Evolutionary conservation across 2,797 vertebrate species (phyloP).

Genomic region (Rhinatrema bivittatum): DNA sequence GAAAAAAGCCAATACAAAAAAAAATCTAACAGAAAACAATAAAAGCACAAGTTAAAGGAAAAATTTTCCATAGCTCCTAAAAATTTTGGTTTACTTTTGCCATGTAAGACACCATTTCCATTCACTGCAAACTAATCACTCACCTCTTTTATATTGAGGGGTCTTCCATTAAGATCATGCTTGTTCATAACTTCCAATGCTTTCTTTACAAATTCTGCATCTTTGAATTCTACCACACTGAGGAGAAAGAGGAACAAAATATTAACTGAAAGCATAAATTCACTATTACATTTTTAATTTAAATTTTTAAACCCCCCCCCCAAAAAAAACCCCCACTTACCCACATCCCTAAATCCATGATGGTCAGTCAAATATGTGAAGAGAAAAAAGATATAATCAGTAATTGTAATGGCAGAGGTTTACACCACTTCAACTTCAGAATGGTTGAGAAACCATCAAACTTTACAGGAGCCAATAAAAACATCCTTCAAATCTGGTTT

Average conservation of each 20-base stretch:
- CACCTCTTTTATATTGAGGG: conserved; percentile 96
- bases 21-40: no score
- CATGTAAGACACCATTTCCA: no score
- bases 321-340: conserved; percentile 53
- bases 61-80: no score
- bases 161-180: conserved; percentile 88
- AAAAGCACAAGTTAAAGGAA: no score
- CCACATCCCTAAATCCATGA: conserved; percentile 63
- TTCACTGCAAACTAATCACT: no score
- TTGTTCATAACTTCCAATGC: conserved; percentile 94
- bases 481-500: no score
- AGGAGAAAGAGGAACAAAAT: conserved; percentile 25
- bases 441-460: no score
- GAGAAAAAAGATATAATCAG: conserved; percentile 41
- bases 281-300: no score
- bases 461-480: no score
- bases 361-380: conserved; percentile 47
- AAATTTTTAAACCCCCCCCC: conserved; percentile 32
- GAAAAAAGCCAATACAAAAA: no score
- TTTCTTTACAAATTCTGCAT: conserved; percentile 96
- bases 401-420: conserved; percentile 22
- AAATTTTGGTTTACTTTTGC: no score
- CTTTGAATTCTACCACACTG: conserved; percentile 98
- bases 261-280: conserved; percentile 35
- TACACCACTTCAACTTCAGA: conserved; percentile 46